These are phyloP conservation scores for Allobates femoralis DNA, from an alignment of 2,797 vertebrate genomes.

Conservation along the genomic window DNA sequence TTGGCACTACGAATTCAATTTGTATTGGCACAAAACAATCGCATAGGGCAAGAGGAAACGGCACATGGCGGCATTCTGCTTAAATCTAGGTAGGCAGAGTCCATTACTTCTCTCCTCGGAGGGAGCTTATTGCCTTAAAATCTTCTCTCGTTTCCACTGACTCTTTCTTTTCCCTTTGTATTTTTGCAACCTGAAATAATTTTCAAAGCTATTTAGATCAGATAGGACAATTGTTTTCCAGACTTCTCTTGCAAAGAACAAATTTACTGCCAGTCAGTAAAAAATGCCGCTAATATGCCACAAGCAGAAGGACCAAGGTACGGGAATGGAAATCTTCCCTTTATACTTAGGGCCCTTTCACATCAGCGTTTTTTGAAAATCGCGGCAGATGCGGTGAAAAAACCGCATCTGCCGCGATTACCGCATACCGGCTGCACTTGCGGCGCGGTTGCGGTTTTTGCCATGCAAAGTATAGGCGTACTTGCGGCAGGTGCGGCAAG, in stretches of 20 bases:
- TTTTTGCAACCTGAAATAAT: background rate
- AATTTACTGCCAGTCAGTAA: background rate
- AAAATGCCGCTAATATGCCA: background rate
- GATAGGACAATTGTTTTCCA: constrained; percentile 8
- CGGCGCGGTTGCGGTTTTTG: too few relatives aligned
- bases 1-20: constrained; percentile 57
- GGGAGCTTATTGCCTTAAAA: constrained; percentile 21
- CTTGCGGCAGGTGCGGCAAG: too few relatives aligned
- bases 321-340: background rate
- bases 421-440: too few relatives aligned
- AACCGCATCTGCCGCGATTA: too few relatives aligned
- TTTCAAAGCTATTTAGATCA: constrained; percentile 5
- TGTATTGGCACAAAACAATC: constrained; percentile 54
- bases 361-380: too few relatives aligned
- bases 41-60: constrained; percentile 40
- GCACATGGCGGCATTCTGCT: constrained; percentile 51
- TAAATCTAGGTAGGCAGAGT: constrained; percentile 47
- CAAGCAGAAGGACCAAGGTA: background rate
- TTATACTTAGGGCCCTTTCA: background rate
- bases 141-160: background rate
- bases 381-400: too few relatives aligned
- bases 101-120: constrained; percentile 36
- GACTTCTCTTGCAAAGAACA: background rate
- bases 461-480: too few relatives aligned
- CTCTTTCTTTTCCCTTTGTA: constrained; percentile 11